Evolutionary conservation across 2,797 vertebrate species (phyloP).

Genomic region (Florisuga fusca): DNA sequence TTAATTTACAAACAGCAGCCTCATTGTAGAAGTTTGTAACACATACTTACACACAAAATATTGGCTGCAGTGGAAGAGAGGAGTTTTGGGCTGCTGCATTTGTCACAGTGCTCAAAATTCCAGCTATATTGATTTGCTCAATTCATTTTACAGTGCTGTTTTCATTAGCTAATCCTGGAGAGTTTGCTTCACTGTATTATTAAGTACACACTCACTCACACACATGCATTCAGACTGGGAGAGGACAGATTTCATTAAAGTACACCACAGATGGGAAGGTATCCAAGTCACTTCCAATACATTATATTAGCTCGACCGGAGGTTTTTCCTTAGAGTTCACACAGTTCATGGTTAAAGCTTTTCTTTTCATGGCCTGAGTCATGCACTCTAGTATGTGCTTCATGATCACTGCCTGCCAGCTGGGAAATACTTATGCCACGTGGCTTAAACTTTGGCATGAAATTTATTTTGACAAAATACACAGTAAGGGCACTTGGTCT

Average conservation of each 20-base stretch:
- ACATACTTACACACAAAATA: constrained; percentile 19
- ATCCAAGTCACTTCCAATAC: constrained; percentile 39
- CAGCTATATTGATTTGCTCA: constrained; percentile 31
- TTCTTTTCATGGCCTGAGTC: constrained; percentile 31
- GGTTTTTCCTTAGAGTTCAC: constrained; percentile 46
- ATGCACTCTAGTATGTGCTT: background rate
- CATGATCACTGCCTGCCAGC: constrained; percentile 28
- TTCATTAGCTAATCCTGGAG: constrained; percentile 40
- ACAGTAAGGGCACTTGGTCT: constrained; percentile 50
- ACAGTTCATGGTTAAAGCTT: constrained; percentile 52
- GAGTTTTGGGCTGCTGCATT: background rate
- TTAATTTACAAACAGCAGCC: constrained; percentile 48
- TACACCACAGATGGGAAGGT: background rate
- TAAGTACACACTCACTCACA: background rate
- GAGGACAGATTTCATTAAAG: constrained; percentile 42
- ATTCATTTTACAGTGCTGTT: constrained; percentile 50
- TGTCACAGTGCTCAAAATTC: constrained; percentile 43
- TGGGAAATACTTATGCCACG: constrained; percentile 41
- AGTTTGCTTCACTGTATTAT: constrained; percentile 20
- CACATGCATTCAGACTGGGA: background rate
- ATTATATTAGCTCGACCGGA: constrained; percentile 12
- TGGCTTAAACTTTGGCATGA: constrained; percentile 57
- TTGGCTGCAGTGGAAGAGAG: background rate
- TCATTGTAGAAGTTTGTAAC: constrained; percentile 17
- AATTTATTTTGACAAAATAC: constrained; percentile 76